A percentile compares a stretch with the other conserved stretches of the same genome.
Conservation (phyloP, 2,113 vertebrate species). For the Mastomys coucha region DNA sequence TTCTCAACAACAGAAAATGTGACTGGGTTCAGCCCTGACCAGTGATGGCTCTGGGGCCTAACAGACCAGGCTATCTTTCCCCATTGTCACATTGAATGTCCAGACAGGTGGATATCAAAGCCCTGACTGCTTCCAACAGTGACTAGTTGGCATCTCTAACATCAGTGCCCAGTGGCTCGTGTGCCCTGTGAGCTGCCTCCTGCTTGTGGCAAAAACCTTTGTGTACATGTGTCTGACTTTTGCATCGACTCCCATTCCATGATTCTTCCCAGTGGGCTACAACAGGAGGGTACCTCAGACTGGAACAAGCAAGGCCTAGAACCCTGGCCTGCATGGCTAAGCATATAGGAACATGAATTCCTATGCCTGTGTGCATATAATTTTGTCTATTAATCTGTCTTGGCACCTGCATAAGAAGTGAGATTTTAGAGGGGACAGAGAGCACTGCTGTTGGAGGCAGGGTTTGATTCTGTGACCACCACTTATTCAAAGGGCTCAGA, state of each 20-base stretch:
- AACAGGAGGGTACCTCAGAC: not conserved
- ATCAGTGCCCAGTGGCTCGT: not conserved
- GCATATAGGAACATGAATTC: not conserved
- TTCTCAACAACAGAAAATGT: not conserved
- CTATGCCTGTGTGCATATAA: accelerated
- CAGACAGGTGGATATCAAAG: not conserved
- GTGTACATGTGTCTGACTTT: slow-evolving; percentile 48
- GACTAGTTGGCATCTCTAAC: not conserved
- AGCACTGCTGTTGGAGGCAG: not conserved
- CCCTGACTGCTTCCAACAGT: accelerated
- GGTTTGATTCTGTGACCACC: not conserved
- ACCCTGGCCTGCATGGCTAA: not conserved
- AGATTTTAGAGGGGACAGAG: too few species aligned
- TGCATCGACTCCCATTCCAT: not conserved
- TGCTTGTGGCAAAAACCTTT: not conserved
- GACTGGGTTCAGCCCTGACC: slow-evolving; percentile 18
- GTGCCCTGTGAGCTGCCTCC: not conserved
- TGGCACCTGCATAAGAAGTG: accelerated
- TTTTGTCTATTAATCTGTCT: accelerated
- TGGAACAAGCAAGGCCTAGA: not conserved
- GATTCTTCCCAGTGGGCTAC: not conserved
- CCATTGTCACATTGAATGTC: not conserved
- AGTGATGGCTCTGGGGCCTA: not conserved
- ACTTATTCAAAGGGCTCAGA: not conserved
- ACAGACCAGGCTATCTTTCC: not conserved